Evolutionary conservation across 2,888 invertebrate genomes (phyloP), one percentile per base, ranked within the genome.

Genomic region (Hymenopus coronatus): DNA sequence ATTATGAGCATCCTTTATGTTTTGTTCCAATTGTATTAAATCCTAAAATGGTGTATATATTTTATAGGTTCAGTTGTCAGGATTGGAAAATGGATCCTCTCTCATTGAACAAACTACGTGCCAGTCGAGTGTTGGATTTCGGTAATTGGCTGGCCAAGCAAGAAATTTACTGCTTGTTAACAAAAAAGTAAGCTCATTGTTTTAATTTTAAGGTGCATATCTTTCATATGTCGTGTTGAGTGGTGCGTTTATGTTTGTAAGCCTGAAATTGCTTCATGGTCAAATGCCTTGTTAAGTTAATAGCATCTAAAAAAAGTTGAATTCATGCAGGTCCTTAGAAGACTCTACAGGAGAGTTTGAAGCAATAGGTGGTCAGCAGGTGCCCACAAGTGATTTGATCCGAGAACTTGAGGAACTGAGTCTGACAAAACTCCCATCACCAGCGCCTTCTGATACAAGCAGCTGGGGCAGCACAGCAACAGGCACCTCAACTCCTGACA

Each of bases 341-440:
- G 90, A 90, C 54, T 88, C 89, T 12, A 88, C 81, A 3, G 33
- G 88, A 14, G 30, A 90, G 54, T 90, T 90, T 87, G 89, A 90
- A 70, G 88, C 90, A 25, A 89, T 90, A 9, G 88, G 89, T 15
- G 90, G 89, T 14, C 89, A 89, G 27, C 89, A 90, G 87, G 89
- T 90, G 33, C 91, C 91, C 12, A 91, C 91, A 25, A 94, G 94
- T 90, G 94, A 95, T 91, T 91, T 95, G 83, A 93, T 95, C 91
- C 94, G 94, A 91, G 94, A 95, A 92, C 93, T 95, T 91, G 94
- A 95, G 90, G 94, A 94, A 54, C 93, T 95, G 84, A 94, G 93
- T 90, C 92, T 94, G 82, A 92, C 92, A 83, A 93, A 93, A 88
- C 91, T 87, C 40, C 91, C 89, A 92, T 91, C 93, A 88, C 93